Conservation (phyloP, 2,888 invertebrate genomes). For the Lacanobia wlatinum region DNA sequence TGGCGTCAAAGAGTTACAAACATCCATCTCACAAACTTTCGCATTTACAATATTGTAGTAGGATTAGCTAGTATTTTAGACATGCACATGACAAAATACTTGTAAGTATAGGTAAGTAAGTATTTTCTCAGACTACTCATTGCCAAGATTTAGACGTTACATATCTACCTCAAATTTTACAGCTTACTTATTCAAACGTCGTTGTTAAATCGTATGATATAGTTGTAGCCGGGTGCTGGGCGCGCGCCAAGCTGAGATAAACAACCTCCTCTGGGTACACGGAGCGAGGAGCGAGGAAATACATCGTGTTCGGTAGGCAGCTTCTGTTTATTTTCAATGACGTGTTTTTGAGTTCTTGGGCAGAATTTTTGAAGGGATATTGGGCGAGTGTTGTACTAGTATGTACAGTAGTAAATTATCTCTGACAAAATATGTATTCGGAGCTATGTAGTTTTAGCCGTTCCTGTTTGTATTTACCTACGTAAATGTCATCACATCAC, state of each 20-base stretch:
- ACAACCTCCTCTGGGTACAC: constrained; percentile 44
- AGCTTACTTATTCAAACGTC: constrained; percentile 49
- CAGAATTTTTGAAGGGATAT: constrained; percentile 15
- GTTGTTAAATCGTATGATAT: constrained; percentile 43
- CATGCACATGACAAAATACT: too few species aligned
- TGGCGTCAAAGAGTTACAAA: too few species aligned
- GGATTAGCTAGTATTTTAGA: too few species aligned
- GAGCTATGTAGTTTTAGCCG: too few species aligned
- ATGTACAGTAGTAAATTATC: too few species aligned
- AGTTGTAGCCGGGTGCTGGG: constrained; percentile 56
- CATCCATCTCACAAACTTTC: too few species aligned
- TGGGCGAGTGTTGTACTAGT: not conserved
- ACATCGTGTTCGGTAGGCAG: constrained; percentile 24
- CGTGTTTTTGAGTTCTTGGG: constrained; percentile 11
- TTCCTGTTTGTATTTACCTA: too few species aligned
- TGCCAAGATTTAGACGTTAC: not conserved
- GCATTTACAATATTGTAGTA: too few species aligned
- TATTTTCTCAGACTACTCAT: not conserved
- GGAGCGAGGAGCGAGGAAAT: constrained; percentile 30
- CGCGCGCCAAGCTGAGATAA: constrained; percentile 62
- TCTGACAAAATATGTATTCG: too few species aligned
- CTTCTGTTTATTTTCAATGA: constrained; percentile 35
- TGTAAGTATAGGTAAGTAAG: too few species aligned
- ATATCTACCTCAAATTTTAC: not conserved
- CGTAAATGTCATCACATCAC: too few species aligned